Evolutionary conservation across 2,888 invertebrate genomes (phyloP).

Genomic region (Caenorhabditis drosophilae): DNA sequence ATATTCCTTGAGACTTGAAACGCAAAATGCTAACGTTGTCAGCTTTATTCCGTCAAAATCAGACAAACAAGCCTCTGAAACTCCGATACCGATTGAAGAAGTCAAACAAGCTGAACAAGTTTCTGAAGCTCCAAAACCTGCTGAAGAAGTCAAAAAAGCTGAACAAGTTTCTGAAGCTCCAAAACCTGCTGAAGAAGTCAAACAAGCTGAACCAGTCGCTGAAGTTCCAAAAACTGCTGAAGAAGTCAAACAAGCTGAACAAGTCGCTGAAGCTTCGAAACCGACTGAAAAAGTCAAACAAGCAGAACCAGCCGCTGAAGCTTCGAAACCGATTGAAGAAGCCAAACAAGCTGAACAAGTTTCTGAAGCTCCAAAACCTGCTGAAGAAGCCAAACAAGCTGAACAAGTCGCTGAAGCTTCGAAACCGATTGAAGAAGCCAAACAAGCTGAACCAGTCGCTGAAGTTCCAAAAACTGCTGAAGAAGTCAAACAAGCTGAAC

Average conservation of each 20-base stretch:
- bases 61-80: background rate
- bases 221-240: conserved; percentile 11
- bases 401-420: conserved; percentile 3
- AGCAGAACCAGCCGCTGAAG: conserved; percentile 2
- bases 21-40: conserved; percentile 15
- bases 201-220: conserved; percentile 1
- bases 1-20: conserved; percentile 28
- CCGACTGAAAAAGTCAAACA: conserved; percentile 2
- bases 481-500: conserved; percentile 9
- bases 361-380: conserved; percentile 3
- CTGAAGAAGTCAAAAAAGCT: background rate
- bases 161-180: background rate
- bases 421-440: background rate
- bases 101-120: conserved; percentile 6
- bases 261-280: background rate
- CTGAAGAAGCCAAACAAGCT: no score
- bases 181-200: conserved; percentile 1
- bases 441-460: conserved; percentile 2
- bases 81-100: background rate
- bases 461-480: conserved; percentile 8
- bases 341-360: conserved; percentile 1
- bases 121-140: conserved; percentile 1
- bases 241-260: background rate
- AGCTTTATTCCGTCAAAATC: background rate
- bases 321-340: background rate